Conservation (phyloP, 1,140 invertebrate genomes). For the Drosophila ogumai region DNA sequence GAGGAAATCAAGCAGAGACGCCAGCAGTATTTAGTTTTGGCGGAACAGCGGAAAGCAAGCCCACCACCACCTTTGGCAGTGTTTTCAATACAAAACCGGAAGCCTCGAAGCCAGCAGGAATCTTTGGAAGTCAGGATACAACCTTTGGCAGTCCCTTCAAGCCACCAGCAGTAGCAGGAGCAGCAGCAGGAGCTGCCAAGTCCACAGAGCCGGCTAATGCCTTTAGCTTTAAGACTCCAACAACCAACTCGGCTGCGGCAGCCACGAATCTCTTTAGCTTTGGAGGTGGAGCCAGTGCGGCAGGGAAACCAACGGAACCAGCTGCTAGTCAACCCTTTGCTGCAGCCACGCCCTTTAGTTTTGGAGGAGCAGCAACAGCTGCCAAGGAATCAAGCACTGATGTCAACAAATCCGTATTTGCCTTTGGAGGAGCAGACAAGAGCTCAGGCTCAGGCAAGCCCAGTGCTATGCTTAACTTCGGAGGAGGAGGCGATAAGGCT, state of each 20-base stretch:
- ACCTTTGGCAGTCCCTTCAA: conserved; percentile 27
- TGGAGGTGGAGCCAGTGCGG: not conserved
- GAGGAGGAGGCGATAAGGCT: conserved; percentile 23
- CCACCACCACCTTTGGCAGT: conserved; percentile 8
- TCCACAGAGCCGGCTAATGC: not conserved
- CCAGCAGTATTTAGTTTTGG: conserved; percentile 21
- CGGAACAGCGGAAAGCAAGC: not conserved
- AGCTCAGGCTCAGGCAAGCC: conserved; percentile 1
- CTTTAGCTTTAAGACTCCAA: conserved; percentile 12
- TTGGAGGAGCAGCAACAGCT: conserved; percentile 21
- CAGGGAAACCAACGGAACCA: conserved; percentile 5
- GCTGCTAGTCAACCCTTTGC: conserved; percentile 4
- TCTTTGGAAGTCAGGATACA: conserved; percentile 18
- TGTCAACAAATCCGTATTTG: conserved; percentile 17
- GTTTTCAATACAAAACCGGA: conserved; percentile 24
- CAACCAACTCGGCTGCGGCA: not conserved
- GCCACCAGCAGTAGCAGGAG: not conserved
- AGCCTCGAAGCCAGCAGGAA: conserved; percentile 6
- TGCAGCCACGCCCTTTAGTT: conserved; percentile 17
- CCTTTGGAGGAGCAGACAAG: conserved; percentile 38
- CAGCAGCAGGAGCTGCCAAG: not conserved
- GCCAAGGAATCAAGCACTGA: not conserved
- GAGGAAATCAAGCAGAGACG: not conserved
- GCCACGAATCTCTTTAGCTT: conserved; percentile 36
- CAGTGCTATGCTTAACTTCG: conserved; percentile 50